Percentiles rank a stretch among this genome's conserved stretches.
These are phyloP conservation scores for Salminus brasiliensis DNA, from an alignment of 2,113 vertebrate species.

Conservation along the genomic window DNA sequence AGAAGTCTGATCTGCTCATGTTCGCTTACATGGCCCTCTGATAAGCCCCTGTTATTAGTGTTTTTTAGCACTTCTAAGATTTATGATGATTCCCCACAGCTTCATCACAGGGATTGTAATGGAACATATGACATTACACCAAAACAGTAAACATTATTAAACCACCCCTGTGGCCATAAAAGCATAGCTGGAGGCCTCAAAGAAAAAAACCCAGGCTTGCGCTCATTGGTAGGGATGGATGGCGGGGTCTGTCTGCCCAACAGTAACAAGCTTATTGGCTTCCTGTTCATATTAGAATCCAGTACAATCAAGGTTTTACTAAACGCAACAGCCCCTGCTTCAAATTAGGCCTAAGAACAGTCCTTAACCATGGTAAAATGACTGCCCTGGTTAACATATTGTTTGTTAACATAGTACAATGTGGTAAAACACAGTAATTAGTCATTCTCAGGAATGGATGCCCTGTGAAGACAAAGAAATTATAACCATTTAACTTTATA, in stretches of 20 bases:
- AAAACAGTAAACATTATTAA: neutral
- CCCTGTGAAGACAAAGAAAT: too few relatives aligned
- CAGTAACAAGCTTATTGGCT: too few relatives aligned
- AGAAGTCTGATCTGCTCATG: slow-evolving; percentile 6
- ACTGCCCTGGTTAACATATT: neutral
- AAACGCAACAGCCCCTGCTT: too few relatives aligned
- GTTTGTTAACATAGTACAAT: neutral
- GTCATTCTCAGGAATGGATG: too few relatives aligned
- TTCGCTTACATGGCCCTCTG: neutral
- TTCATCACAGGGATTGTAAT: neutral
- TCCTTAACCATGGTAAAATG: too few relatives aligned
- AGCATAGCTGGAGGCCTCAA: neutral
- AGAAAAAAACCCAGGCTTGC: too few relatives aligned
- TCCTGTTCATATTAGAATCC: too few relatives aligned
- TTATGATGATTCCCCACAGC: neutral
- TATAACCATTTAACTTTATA: too few relatives aligned
- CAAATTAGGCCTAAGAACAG: too few relatives aligned
- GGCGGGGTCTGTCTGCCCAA: neutral
- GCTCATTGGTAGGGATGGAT: neutral
- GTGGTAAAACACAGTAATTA: too few relatives aligned
- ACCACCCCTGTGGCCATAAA: neutral
- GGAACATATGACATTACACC: neutral
- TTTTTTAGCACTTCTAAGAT: neutral
- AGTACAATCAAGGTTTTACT: too few relatives aligned
- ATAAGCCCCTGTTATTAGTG: neutral